Base-by-base conservation (phyloP, 2,888 invertebrate species). In the Cenopis cana region DNA sequence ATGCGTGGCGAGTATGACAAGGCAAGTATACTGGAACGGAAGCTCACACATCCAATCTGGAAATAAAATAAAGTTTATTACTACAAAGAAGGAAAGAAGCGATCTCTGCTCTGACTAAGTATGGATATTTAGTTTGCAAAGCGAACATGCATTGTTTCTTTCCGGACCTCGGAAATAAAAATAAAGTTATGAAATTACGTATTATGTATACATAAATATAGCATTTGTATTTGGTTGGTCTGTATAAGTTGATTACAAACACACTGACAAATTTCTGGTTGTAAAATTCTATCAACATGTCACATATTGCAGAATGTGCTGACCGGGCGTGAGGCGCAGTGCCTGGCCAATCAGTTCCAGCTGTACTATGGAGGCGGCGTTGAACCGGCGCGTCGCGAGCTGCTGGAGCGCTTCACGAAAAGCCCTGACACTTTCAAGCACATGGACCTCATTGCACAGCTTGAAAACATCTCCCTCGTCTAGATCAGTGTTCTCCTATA, bases 1-100 rank as follows among this genome's bases (percentile, higher is more conserved):
- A 97, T 98, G 97, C 94, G 96, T 52, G 98, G 98, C 17, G 97
- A 98, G 86, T 98, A 95, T 85, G 97, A 98, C 82, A 95, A 94
- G 89, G 94, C 88, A 69, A 46, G 68, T 62, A 11, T 57, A 24
- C 24, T 17, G 33, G 33, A 33, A 33, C 8, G 33, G 33, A 33
- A 33, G 33, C 9, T 33, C 33, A 8, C 0, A 33, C 33, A 3
- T 33, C 8, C 33, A 33, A 33, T 3, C 24, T 24, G 4, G 24
- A 24, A 4, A 24, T 24, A 24, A 24, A 24, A 4, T 24, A 24
- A 24, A 24, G 24, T 24, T 3, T 24, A 24, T 24, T 24, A 24
- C 24, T 24, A 4, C 24, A 24, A 24, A 3, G 24, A 24, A 1
- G 2, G 24, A 24, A 24, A 4, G 24, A 24, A 24, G 24, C 24